These are phyloP conservation scores for Lycorma delicatula DNA, from an alignment of 1,140 invertebrate species.

Conservation along the genomic window DNA sequence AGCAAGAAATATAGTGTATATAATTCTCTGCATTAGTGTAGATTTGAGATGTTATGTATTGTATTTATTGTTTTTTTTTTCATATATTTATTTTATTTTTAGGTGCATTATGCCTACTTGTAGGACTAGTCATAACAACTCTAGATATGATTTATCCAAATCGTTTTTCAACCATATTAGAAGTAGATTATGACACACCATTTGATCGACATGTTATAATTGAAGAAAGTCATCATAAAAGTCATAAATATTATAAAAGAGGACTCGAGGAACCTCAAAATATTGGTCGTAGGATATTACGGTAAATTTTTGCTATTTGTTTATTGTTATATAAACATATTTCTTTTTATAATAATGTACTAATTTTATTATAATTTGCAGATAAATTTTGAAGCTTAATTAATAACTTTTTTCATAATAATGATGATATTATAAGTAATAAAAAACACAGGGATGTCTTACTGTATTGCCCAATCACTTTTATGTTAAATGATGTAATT, in stretches of 20 bases:
- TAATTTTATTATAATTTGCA: background rate
- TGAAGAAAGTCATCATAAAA: constrained; percentile 71
- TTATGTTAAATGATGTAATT: background rate
- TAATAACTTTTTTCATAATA: no score
- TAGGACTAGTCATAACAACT: constrained; percentile 66
- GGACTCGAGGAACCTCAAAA: constrained; percentile 51
- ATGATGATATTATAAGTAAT: no score
- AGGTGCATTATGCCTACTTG: constrained; percentile 65
- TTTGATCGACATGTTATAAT: constrained; percentile 87
- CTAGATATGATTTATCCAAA: constrained; percentile 82
- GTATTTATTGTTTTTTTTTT: no score
- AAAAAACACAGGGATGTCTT: no score
- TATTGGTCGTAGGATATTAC: constrained; percentile 51
- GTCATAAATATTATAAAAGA: constrained; percentile 39
- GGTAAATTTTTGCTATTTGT: constrained; percentile 33
- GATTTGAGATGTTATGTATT: no score
- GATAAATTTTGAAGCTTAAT: no score
- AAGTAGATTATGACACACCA: constrained; percentile 90
- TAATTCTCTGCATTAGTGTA: no score
- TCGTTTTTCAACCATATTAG: constrained; percentile 83
- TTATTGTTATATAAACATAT: background rate
- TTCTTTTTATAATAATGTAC: background rate
- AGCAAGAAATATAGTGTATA: no score
- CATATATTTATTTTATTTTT: constrained; percentile 32
- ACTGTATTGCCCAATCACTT: no score